Conservation (phyloP, 2,797 vertebrate genomes). For the Danio kyathit region DNA sequence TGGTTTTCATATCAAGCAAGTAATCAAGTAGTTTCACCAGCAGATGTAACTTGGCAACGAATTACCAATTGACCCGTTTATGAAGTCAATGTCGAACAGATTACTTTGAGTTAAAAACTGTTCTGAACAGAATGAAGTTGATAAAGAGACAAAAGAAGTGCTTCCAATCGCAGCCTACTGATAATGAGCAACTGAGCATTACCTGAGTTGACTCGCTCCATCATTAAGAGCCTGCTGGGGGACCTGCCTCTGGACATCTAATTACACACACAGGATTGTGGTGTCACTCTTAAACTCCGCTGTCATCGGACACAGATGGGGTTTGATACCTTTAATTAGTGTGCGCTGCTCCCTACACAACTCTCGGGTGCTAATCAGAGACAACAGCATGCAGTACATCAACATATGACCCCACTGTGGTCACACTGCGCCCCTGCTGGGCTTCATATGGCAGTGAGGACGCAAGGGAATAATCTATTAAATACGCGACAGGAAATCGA, state of each 20-base stretch:
- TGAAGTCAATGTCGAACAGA: not conserved
- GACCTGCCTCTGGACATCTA: slow-evolving; percentile 41
- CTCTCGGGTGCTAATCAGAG: slow-evolving; percentile 55
- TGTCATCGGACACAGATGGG: slow-evolving; percentile 56
- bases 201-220: slow-evolving; percentile 29
- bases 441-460: slow-evolving; percentile 43
- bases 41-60: not conserved
- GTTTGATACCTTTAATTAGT: slow-evolving; percentile 58
- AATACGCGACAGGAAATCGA: slow-evolving; percentile 63
- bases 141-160: slow-evolving; percentile 37
- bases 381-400: slow-evolving; percentile 38
- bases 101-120: not conserved
- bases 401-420: slow-evolving; percentile 50
- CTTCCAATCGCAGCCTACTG: slow-evolving; percentile 21
- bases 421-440: slow-evolving; percentile 16
- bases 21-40: not conserved
- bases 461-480: slow-evolving; percentile 64
- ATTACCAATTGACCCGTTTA: not conserved
- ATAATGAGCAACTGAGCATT: slow-evolving; percentile 50
- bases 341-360: slow-evolving; percentile 22
- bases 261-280: slow-evolving; percentile 52
- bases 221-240: slow-evolving; percentile 39
- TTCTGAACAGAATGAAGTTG: slow-evolving; percentile 12
- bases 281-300: slow-evolving; percentile 49
- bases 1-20: too few relatives aligned